phyloP scores from a whole-genome alignment of 2,797 vertebrate species.

The Rhynchonycteris naso region DNA sequence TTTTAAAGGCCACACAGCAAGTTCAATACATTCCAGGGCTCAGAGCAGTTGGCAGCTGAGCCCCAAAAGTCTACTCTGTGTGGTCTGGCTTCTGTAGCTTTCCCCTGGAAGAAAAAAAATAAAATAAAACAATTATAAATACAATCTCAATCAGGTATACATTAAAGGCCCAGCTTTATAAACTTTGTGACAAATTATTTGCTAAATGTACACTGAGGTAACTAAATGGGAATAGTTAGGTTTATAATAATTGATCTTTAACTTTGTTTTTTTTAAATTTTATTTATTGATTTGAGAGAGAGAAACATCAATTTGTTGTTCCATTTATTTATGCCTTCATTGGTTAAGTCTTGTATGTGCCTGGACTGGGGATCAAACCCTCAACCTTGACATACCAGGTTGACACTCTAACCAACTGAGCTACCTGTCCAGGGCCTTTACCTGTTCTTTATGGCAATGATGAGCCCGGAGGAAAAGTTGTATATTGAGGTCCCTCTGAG shows the following conservation, averaged over 20 bases:
- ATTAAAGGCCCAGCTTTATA: not conserved
- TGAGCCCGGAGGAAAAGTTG: not conserved
- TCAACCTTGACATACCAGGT: too few relatives aligned
- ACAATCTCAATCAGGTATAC: not conserved
- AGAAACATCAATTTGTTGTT: too few relatives aligned
- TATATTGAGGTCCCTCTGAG: not conserved
- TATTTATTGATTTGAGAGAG: too few relatives aligned
- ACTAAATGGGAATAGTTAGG: not conserved
- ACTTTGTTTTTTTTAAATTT: too few relatives aligned
- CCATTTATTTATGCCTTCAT: too few relatives aligned
- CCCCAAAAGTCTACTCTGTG: not conserved
- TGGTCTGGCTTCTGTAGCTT: not conserved
- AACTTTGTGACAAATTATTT: not conserved
- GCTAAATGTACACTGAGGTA: not conserved
- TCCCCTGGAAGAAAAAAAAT: not conserved
- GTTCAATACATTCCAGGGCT: not conserved
- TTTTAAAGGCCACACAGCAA: not conserved
- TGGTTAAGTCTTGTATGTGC: too few relatives aligned
- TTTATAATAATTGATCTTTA: constrained; percentile 38
- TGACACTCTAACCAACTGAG: too few relatives aligned
- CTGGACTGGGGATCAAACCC: too few relatives aligned
- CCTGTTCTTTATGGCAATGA: not conserved
- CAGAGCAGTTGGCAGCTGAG: not conserved
- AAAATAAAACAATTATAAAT: not conserved
- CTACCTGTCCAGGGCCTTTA: too few relatives aligned